These are phyloP conservation scores for Griposia aprilina DNA, from an alignment of 2,888 invertebrate species.

Conservation along the genomic window DNA sequence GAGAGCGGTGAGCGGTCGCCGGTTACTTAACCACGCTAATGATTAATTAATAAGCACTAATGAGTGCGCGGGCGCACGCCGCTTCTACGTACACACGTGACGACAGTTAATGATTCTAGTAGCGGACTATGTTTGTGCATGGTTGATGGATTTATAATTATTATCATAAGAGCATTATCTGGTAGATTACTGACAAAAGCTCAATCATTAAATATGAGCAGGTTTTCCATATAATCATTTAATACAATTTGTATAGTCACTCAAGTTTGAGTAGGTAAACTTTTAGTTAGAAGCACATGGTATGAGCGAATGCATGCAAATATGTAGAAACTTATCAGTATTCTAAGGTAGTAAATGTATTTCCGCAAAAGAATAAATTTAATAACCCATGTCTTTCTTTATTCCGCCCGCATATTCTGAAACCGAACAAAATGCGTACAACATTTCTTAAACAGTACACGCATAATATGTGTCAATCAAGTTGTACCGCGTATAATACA, in stretches of 20 bases:
- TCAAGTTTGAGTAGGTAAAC: neutral
- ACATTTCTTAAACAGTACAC: slow-evolving; percentile 30
- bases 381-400: slow-evolving; percentile 44
- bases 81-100: slow-evolving; percentile 47
- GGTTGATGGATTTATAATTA: slow-evolving; percentile 11
- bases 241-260: neutral
- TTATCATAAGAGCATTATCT: neutral
- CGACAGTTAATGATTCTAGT: slow-evolving; percentile 11
- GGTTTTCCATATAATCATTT: neutral
- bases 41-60: slow-evolving; percentile 70
- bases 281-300: neutral
- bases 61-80: slow-evolving; percentile 63
- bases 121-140: slow-evolving; percentile 26
- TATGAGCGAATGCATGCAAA: neutral
- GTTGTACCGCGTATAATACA: slow-evolving; percentile 10
- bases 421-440: slow-evolving; percentile 28
- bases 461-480: slow-evolving; percentile 40
- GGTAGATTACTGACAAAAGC: neutral
- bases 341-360: slow-evolving; percentile 33
- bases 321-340: slow-evolving; percentile 25
- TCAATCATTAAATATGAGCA: neutral
- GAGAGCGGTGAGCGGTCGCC: slow-evolving; percentile 59
- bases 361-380: slow-evolving; percentile 51
- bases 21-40: slow-evolving; percentile 66
- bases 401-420: slow-evolving; percentile 46